Evolutionary conservation across 2,888 invertebrate species (phyloP).

Genomic region (Ophion slaviceki): DNA sequence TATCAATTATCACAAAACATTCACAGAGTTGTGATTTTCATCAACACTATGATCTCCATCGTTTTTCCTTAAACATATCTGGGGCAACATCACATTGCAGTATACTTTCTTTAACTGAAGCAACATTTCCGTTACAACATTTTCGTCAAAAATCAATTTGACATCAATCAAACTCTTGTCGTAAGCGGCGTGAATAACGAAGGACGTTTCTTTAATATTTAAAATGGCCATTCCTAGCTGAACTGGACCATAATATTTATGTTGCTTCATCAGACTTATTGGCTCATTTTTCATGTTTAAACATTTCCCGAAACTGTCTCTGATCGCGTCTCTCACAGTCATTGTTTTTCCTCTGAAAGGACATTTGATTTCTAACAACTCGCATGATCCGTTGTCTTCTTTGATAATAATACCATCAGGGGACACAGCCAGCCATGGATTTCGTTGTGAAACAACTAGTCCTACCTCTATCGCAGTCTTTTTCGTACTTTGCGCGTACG

Average conservation of each 20-base stretch:
- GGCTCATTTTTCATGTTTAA: slow-evolving; percentile 2
- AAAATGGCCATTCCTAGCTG: slow-evolving; percentile 27
- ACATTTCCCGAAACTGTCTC: slow-evolving; percentile 12
- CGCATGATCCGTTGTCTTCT: background rate
- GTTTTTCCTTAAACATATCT: slow-evolving; percentile 10
- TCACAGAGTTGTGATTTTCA: background rate
- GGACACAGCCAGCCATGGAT: slow-evolving; percentile 20
- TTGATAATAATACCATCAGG: slow-evolving; percentile 22
- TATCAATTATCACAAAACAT: slow-evolving; percentile 15
- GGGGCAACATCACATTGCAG: slow-evolving; percentile 17
- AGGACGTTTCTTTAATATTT: slow-evolving; percentile 34
- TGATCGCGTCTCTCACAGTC: slow-evolving; percentile 18
- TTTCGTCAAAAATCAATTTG: slow-evolving; percentile 18
- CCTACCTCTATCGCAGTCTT: background rate
- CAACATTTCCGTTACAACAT: slow-evolving; percentile 12
- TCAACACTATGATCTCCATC: slow-evolving; percentile 13
- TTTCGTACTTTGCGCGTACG: background rate
- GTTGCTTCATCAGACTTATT: slow-evolving; percentile 2
- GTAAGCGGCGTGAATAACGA: slow-evolving; percentile 37
- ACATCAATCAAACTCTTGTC: slow-evolving; percentile 27
- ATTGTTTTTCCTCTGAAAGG: slow-evolving; percentile 14
- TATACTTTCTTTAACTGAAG: slow-evolving; percentile 26
- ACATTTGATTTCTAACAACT: slow-evolving; percentile 17
- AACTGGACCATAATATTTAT: slow-evolving; percentile 14
- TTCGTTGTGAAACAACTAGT: slow-evolving; percentile 18